phyloP scores from a whole-genome alignment of 2,888 invertebrate genomes.

The Rambutsinella grinnellia region DNA sequence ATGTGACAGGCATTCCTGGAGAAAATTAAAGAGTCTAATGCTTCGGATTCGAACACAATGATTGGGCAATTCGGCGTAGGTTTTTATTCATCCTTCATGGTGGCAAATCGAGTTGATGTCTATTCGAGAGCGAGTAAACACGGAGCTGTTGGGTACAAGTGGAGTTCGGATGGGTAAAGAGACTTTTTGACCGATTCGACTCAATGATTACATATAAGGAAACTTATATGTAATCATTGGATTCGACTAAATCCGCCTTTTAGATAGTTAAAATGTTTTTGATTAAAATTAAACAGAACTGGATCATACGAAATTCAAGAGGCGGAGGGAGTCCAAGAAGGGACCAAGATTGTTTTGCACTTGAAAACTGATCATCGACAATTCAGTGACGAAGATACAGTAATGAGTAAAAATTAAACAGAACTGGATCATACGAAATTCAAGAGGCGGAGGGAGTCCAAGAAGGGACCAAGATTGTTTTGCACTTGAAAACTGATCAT shows the following conservation, averaged over 20 bases:
- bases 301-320: conserved; percentile 91
- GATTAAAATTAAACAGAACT: conserved; percentile 72
- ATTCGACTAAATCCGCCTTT: conserved; percentile 9
- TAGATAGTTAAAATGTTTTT: conserved; percentile 11
- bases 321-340: conserved; percentile 85
- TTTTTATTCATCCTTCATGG: conserved; percentile 98
- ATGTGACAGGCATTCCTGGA: conserved; percentile 92
- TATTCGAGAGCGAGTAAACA: conserved; percentile 80
- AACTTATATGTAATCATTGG: background rate
- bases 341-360: conserved; percentile 93
- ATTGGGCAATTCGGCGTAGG: conserved; percentile 99
- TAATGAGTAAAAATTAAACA: conserved; percentile 71
- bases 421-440: conserved; percentile 90
- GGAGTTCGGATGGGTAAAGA: conserved; percentile 63
- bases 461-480: conserved; percentile 92
- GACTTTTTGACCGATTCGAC: background rate
- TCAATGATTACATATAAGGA: background rate
- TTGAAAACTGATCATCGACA: conserved; percentile 90
- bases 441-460: conserved; percentile 86
- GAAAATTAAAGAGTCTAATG: conserved; percentile 76
- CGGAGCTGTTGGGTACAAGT: conserved; percentile 76
- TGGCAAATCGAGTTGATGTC: conserved; percentile 94
- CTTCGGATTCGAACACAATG: conserved; percentile 77
- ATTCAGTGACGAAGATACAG: conserved; percentile 87
- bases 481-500: conserved; percentile 87